phyloP scores from a whole-genome alignment of 1,140 invertebrate genomes.

The Paraescarpia echinospica region DNA sequence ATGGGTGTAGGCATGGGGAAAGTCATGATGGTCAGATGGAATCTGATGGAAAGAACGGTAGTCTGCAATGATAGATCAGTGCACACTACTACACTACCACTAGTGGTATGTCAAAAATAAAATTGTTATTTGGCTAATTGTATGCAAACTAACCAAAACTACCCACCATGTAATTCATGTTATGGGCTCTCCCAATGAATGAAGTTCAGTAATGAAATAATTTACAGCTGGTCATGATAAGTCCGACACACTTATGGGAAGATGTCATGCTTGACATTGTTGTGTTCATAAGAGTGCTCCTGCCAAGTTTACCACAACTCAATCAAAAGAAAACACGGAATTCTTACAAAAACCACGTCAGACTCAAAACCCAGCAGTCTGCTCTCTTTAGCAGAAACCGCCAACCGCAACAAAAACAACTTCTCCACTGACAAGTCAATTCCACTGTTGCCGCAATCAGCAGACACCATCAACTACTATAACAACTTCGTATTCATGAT shows the following conservation, averaged over 20 bases:
- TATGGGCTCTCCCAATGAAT: not conserved
- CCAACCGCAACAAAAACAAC: not conserved
- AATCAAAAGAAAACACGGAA: not conserved
- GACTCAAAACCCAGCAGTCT: not conserved
- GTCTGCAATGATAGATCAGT: not conserved
- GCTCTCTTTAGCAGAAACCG: not conserved
- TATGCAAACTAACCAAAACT: not conserved
- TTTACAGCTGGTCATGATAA: not conserved
- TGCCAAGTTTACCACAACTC: not conserved
- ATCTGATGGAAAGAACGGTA: not conserved
- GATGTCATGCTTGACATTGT: not conserved
- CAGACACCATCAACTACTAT: not conserved
- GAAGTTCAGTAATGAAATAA: not conserved
- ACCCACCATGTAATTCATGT: not conserved
- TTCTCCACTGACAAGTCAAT: not conserved
- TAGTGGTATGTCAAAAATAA: not conserved
- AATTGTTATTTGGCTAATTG: not conserved
- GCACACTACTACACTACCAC: not conserved
- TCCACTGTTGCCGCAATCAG: not conserved
- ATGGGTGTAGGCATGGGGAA: not conserved
- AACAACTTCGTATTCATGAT: not conserved
- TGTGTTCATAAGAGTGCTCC: not conserved
- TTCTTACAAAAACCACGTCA: not conserved
- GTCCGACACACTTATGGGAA: not conserved
- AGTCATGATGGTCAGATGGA: not conserved